These are phyloP conservation scores for Brachynemurus nebulosus DNA, from an alignment of 2,888 invertebrate genomes.

Conservation along the genomic window DNA sequence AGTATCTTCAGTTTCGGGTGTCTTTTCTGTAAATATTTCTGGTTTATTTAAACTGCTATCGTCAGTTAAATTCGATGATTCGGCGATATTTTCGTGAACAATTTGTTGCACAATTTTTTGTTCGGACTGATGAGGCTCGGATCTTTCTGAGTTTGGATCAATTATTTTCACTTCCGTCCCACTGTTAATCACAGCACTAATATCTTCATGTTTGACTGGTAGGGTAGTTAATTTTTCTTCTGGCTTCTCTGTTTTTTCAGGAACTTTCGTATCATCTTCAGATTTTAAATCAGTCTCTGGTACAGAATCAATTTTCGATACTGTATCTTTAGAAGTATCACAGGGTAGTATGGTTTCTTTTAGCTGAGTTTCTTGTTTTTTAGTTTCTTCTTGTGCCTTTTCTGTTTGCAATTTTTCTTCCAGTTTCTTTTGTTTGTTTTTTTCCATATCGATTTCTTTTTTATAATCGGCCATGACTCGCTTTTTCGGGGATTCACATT, in stretches of 20 bases:
- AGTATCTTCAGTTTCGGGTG: not conserved
- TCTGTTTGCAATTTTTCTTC: too few relatives aligned
- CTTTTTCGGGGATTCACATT: not conserved
- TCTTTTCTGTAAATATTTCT: not conserved
- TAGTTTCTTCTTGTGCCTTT: not conserved
- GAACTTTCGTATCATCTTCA: not conserved
- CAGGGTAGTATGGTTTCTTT: not conserved
- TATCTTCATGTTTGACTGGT: not conserved
- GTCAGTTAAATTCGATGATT: not conserved
- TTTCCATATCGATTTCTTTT: constrained; percentile 1
- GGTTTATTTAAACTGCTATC: too few relatives aligned
- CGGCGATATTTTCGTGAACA: not conserved
- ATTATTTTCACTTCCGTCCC: not conserved
- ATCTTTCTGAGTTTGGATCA: not conserved
- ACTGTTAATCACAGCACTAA: not conserved
- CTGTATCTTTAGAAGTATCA: not conserved
- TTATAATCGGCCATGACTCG: constrained; percentile 1
- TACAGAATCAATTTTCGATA: not conserved
- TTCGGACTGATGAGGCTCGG: too few relatives aligned
- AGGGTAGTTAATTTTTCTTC: not conserved
- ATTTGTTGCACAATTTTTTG: constrained; percentile 1
- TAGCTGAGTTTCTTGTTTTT: not conserved
- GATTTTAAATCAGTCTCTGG: not conserved
- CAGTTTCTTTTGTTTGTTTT: not conserved
- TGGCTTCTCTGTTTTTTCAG: not conserved